These are phyloP conservation scores for Rhombomys opimus DNA, from an alignment of 2,113 vertebrate species.

Conservation along the genomic window DNA sequence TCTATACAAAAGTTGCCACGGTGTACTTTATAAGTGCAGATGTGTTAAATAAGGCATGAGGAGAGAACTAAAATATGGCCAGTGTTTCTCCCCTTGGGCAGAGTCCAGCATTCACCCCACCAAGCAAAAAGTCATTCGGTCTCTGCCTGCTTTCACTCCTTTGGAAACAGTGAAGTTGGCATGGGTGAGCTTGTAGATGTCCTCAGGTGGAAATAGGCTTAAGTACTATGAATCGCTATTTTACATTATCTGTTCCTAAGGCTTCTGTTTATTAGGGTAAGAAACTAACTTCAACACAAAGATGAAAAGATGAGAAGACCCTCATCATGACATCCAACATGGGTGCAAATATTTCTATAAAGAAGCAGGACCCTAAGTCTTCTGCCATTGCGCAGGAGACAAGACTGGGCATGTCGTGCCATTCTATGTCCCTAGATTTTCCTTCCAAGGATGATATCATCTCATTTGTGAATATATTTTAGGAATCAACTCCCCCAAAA, in stretches of 20 bases:
- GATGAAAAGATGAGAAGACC: background rate
- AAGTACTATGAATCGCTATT: background rate
- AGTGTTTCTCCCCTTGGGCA: slow-evolving; percentile 50
- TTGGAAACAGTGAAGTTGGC: background rate
- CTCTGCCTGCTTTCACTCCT: slow-evolving; percentile 22
- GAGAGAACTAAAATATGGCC: slow-evolving; percentile 61
- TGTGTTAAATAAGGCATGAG: slow-evolving; percentile 29
- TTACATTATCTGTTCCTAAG: background rate
- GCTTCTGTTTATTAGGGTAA: slow-evolving; percentile 8
- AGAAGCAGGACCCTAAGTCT: background rate
- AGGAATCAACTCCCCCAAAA: background rate
- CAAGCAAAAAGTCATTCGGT: background rate
- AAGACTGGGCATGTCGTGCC: background rate
- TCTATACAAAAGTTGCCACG: slow-evolving; percentile 33
- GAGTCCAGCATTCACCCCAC: background rate
- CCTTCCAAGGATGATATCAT: background rate
- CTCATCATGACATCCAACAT: background rate
- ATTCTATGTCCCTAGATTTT: background rate
- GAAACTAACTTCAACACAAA: background rate
- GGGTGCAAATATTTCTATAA: background rate
- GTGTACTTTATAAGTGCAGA: slow-evolving; percentile 38
- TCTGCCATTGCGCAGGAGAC: background rate
- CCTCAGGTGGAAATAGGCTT: background rate
- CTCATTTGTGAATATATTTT: background rate
- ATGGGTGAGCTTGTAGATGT: background rate